Evolutionary conservation across 2,888 invertebrate species (phyloP), one percentile per base, ranked within the genome.

Genomic region (Pollenia angustigena): DNA sequence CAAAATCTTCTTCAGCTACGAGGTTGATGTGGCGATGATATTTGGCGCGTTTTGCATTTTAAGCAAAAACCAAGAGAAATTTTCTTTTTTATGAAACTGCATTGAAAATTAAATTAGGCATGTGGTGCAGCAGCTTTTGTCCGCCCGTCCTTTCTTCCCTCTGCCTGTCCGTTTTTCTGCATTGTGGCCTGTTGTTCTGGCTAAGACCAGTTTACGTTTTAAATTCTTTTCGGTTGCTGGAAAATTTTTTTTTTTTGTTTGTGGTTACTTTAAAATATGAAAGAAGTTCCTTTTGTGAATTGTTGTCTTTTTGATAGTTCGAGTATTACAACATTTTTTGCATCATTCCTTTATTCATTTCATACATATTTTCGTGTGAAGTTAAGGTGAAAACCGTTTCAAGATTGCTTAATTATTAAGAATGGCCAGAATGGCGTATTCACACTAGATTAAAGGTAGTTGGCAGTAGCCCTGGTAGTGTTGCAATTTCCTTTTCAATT

Each of bases 401-500:
- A 71, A 81, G 80, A 87, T 85, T 85, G 79, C 85, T 88, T 87
- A 88, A 88, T 88, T 88, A 87, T 84, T 66, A 81, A 46, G 66
- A 85, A 82, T 74, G 64, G 23, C 74, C 46, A 52, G 64, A 54
- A 81, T 79, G 50, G 11, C 14, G 50, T 64, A 66, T 84, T 81
- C 81, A 60, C 71, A 85, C 72, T 68, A 68, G 18, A 6, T 42
- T 58, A 71, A 46, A 42, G 44, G 52, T 52, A 72, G 64, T 42
- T 40, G 48, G 23, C 78, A 72, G 78, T 60, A 58, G 80, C 54
- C 16, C 46, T 64, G 44, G 58, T 23, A 46, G 42, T 50, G 32
- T 62, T 40, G 42, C 42, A 56, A 32, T 83, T 78, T 62, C 16
- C 1, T 44, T 54, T 71, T 54, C 4, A 32, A 12, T 50, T 56